These are phyloP conservation scores for Sesia apiformis DNA, from an alignment of 2,888 invertebrate species.

Conservation along the genomic window DNA sequence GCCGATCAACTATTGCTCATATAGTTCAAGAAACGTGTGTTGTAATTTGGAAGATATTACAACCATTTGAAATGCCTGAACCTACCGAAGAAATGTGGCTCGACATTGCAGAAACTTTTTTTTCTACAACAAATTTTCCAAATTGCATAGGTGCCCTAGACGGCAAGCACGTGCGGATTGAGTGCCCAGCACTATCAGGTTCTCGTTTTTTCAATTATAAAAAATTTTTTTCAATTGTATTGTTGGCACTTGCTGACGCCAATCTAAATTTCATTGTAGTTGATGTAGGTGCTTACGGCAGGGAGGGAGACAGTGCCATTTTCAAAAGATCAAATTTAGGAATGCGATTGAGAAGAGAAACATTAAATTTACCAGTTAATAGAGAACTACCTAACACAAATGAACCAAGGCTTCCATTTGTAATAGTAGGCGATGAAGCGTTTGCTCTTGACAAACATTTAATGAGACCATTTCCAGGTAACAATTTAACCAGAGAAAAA, in stretches of 20 bases:
- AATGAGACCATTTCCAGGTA: constrained; percentile 1
- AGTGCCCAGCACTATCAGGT: constrained; percentile 14
- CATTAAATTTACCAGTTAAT: constrained; percentile 2
- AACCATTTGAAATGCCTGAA: constrained; percentile 7
- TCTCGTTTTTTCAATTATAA: constrained; percentile 18
- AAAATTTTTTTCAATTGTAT: constrained; percentile 10
- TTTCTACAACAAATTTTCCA: constrained; percentile 15
- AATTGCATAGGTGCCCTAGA: constrained; percentile 14
- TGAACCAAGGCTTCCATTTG: not conserved
- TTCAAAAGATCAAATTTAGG: constrained; percentile 10
- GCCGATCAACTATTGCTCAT: constrained; percentile 6
- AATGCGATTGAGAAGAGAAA: constrained; percentile 6
- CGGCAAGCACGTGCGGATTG: constrained; percentile 18
- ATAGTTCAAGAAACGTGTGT: constrained; percentile 7
- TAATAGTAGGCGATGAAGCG: constrained; percentile 1
- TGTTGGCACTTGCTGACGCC: constrained; percentile 10
- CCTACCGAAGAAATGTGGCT: constrained; percentile 16
- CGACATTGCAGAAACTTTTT: constrained; percentile 12
- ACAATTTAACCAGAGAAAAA: not conserved
- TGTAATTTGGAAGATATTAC: constrained; percentile 7
- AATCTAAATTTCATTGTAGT: constrained; percentile 7
- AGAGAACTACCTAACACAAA: not conserved
- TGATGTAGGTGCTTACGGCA: constrained; percentile 11
- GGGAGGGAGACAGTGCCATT: constrained; percentile 7
- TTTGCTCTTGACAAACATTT: not conserved